phyloP scores from a whole-genome alignment of 2,888 invertebrate genomes.

The Labia minor region DNA sequence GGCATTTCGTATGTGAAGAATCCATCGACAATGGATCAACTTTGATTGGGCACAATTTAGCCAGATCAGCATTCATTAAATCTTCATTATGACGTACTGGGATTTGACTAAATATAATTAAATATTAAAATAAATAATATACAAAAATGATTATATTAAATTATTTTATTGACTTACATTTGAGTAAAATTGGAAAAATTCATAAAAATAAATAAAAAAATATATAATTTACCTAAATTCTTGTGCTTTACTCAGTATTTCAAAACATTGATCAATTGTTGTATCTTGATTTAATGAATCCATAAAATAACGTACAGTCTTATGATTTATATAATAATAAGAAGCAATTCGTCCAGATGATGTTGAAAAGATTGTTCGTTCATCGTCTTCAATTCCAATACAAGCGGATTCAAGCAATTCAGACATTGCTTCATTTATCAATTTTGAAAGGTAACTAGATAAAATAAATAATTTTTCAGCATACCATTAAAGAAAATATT shows the following conservation, averaged over 20 bases:
- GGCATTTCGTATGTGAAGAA: conserved; percentile 88
- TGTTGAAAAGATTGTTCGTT: conserved; percentile 48
- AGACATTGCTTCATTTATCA: conserved; percentile 68
- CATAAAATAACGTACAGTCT: conserved; percentile 77
- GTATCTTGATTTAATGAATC: conserved; percentile 53
- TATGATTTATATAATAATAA: conserved; percentile 90
- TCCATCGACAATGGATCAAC: conserved; percentile 67
- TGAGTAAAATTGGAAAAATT: too few relatives aligned
- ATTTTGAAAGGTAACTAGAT: conserved; percentile 56
- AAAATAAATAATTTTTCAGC: not conserved
- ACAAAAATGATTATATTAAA: too few relatives aligned
- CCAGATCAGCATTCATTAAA: conserved; percentile 74
- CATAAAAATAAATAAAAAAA: not conserved
- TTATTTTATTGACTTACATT: too few relatives aligned
- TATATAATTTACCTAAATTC: conserved; percentile 45
- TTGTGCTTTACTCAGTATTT: conserved; percentile 69
- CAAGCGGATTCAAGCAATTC: conserved; percentile 68
- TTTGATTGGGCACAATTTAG: conserved; percentile 59
- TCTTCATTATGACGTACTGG: conserved; percentile 99
- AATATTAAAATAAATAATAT: too few relatives aligned
- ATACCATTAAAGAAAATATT: too few relatives aligned
- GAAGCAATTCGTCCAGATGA: conserved; percentile 90
- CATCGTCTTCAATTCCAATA: conserved; percentile 61
- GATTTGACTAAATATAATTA: conserved; percentile 72
- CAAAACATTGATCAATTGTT: conserved; percentile 59